Evolutionary conservation across 2,113 vertebrate genomes (phyloP).

Genomic region (Electrona antarctica): DNA sequence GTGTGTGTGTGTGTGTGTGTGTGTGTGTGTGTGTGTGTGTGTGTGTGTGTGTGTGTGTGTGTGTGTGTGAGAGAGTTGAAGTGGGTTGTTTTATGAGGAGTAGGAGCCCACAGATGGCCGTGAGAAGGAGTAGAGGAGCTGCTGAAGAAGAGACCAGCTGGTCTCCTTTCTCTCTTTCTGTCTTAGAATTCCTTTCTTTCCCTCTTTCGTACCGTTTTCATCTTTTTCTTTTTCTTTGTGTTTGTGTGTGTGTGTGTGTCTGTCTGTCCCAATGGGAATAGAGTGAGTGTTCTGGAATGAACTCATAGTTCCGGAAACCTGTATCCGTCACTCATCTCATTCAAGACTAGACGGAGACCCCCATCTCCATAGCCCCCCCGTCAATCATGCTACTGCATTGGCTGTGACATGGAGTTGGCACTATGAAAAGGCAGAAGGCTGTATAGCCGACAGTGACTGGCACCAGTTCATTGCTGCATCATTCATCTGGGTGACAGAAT

Average conservation of each 20-base stretch:
- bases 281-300: slow-evolving; percentile 46
- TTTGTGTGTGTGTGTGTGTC: not conserved
- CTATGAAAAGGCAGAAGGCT: slow-evolving; percentile 53
- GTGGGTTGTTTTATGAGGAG: slow-evolving; percentile 52
- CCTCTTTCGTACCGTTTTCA: slow-evolving; percentile 42
- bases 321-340: slow-evolving; percentile 54
- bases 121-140: slow-evolving; percentile 46
- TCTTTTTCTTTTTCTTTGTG: slow-evolving; percentile 32
- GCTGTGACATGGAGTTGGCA: slow-evolving; percentile 44
- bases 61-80: slow-evolving; percentile 33
- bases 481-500: slow-evolving; percentile 63
- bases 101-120: slow-evolving; percentile 56
- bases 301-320: slow-evolving; percentile 53
- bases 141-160: slow-evolving; percentile 67
- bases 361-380: slow-evolving; percentile 5
- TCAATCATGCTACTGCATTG: not conserved
- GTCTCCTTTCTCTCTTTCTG: slow-evolving; percentile 46
- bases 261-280: slow-evolving; percentile 36
- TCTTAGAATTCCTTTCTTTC: slow-evolving; percentile 32
- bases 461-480: slow-evolving; percentile 63
- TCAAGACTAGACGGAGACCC: slow-evolving; percentile 26
- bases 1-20: not conserved
- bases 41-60: slow-evolving; percentile 23
- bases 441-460: slow-evolving; percentile 41
- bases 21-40: not conserved